These are phyloP conservation scores for Cyprinodon tularosa DNA, from an alignment of 2,113 vertebrate species.

Conservation along the genomic window DNA sequence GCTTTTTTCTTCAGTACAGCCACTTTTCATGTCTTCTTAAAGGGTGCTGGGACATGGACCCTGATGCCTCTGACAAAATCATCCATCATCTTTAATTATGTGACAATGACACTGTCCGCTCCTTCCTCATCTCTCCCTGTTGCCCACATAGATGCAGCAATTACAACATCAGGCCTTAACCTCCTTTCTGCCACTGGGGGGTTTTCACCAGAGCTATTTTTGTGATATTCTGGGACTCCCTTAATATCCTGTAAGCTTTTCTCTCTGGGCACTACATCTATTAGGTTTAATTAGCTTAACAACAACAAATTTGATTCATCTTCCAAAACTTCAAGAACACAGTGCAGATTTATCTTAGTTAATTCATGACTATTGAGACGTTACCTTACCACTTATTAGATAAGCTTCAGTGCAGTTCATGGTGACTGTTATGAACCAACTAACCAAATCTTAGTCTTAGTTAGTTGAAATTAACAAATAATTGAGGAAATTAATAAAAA, in stretches of 20 bases:
- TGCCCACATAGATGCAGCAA: slow-evolving; percentile 54
- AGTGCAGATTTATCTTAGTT: background rate
- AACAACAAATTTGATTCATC: background rate
- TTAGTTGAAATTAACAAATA: no score
- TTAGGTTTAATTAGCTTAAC: background rate
- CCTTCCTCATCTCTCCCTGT: slow-evolving; percentile 42
- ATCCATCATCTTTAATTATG: slow-evolving; percentile 84
- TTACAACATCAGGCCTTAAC: slow-evolving; percentile 72
- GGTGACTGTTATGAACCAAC: no score
- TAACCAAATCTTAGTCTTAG: no score
- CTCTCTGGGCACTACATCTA: background rate
- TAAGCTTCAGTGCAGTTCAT: no score
- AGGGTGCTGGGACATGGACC: slow-evolving; percentile 57
- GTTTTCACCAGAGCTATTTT: background rate
- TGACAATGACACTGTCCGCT: slow-evolving; percentile 66
- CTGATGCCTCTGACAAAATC: slow-evolving; percentile 70
- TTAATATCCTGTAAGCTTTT: background rate
- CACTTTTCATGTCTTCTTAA: slow-evolving; percentile 41
- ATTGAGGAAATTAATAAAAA: no score
- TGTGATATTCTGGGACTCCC: background rate
- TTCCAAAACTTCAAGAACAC: background rate
- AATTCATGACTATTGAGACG: background rate
- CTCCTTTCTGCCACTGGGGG: slow-evolving; percentile 51
- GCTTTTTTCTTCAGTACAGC: background rate
- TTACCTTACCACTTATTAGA: no score